Evolutionary conservation across 2,888 invertebrate species (phyloP).

Genomic region (Caenorhabditis sp.): DNA sequence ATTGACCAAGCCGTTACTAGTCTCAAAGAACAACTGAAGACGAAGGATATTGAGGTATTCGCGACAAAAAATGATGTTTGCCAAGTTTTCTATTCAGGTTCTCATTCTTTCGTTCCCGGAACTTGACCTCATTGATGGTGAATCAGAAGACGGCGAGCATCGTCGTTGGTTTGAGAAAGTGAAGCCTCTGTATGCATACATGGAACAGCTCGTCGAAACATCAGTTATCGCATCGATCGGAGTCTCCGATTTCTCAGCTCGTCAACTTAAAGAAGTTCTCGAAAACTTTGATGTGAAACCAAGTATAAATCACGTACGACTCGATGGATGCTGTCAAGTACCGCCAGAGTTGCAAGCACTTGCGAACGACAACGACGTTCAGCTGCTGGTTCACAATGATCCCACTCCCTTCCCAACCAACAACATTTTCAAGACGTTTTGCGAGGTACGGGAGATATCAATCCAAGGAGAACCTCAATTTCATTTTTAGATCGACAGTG

Average conservation of each 20-base stretch:
- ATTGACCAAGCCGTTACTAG: conserved; percentile 75
- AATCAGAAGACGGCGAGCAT: conserved; percentile 70
- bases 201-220: conserved; percentile 74
- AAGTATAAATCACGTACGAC: conserved; percentile 79
- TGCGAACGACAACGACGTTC: conserved; percentile 92
- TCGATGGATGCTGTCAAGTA: conserved; percentile 82
- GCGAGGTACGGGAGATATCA: conserved; percentile 52
- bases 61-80: not conserved
- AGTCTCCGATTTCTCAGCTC: conserved; percentile 80
- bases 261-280: conserved; percentile 69
- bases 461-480: not conserved
- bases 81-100: conserved; percentile 42
- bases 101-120: conserved; percentile 81
- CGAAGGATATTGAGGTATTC: conserved; percentile 75
- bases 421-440: conserved; percentile 78
- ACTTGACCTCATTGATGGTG: conserved; percentile 72
- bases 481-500: conserved; percentile 48
- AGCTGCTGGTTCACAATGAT: conserved; percentile 95
- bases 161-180: conserved; percentile 70
- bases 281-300: conserved; percentile 75
- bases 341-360: conserved; percentile 93
- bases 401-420: conserved; percentile 86
- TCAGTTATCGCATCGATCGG: conserved; percentile 79
- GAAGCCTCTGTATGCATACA: conserved; percentile 72
- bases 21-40: conserved; percentile 76